These are phyloP conservation scores for Nannoperca obscura DNA, from an alignment of 2,797 vertebrate species.

Conservation along the genomic window DNA sequence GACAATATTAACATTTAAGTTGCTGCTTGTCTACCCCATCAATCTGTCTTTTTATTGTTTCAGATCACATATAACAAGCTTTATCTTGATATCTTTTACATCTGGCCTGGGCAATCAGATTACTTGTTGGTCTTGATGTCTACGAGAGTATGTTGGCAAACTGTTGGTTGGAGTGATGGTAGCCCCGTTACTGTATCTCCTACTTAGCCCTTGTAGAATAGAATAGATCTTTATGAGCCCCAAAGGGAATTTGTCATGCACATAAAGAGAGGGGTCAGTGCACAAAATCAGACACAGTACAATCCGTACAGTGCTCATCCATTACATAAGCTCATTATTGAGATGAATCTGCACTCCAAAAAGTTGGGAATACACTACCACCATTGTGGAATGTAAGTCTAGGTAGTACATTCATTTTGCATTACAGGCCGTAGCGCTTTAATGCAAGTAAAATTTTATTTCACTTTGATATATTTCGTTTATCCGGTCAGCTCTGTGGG, in stretches of 20 bases:
- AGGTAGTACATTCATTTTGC: not conserved
- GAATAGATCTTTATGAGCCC: constrained; percentile 66
- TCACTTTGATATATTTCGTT: constrained; percentile 4
- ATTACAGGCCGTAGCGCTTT: not conserved
- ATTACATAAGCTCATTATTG: constrained; percentile 68
- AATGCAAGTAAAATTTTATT: not conserved
- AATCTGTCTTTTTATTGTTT: not conserved
- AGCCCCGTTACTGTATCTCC: constrained; percentile 46
- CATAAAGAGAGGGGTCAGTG: constrained; percentile 64
- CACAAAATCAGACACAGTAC: constrained; percentile 65
- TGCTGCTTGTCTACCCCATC: not conserved
- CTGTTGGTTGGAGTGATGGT: constrained; percentile 33
- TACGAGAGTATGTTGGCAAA: constrained; percentile 22
- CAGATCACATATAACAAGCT: not conserved
- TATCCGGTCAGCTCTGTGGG: constrained; percentile 30
- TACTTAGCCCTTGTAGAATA: constrained; percentile 67
- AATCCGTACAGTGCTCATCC: constrained; percentile 58
- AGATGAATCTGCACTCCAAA: constrained; percentile 40
- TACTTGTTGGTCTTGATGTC: constrained; percentile 32
- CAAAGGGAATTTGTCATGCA: constrained; percentile 65
- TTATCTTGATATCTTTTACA: constrained; percentile 7
- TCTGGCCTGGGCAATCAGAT: not conserved
- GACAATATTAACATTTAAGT: not conserved
- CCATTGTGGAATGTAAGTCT: constrained; percentile 26
- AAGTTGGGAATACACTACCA: constrained; percentile 24